phyloP scores from a whole-genome alignment of 2,797 vertebrate genomes.

The Adrianichthys oophorus region DNA sequence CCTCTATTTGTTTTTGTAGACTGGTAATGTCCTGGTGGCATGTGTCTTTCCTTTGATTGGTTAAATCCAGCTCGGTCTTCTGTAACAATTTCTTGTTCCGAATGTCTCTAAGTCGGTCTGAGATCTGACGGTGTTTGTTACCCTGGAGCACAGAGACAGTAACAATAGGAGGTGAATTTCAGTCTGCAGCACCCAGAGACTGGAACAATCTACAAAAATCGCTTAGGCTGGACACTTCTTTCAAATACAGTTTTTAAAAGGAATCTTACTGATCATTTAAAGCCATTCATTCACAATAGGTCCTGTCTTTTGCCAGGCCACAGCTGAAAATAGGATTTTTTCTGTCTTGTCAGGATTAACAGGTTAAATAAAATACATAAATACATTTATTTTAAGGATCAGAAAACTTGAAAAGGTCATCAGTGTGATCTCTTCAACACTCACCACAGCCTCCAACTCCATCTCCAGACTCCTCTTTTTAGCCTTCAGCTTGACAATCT shows the following conservation, averaged over 20 bases:
- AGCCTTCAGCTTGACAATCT: constrained; percentile 86
- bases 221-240: too few species aligned
- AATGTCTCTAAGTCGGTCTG: constrained; percentile 86
- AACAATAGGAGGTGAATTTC: background rate
- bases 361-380: too few species aligned
- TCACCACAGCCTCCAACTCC: constrained; percentile 94
- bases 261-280: too few species aligned
- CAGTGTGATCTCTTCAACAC: constrained; percentile 30
- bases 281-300: too few species aligned
- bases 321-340: too few species aligned
- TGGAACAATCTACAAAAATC: too few species aligned
- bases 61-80: constrained; percentile 85
- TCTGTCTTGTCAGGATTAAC: too few species aligned
- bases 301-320: too few species aligned
- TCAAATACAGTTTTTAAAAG: too few species aligned
- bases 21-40: constrained; percentile 85
- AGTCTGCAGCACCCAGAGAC: too few species aligned
- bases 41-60: constrained; percentile 85
- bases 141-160: constrained; percentile 71
- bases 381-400: too few species aligned
- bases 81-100: constrained; percentile 83
- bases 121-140: constrained; percentile 92
- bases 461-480: constrained; percentile 93
- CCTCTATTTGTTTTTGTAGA: constrained; percentile 89
- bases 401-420: too few species aligned